These are phyloP conservation scores for Meleagris gallopavo DNA, from an alignment of 2,113 vertebrate species.

Conservation along the genomic window DNA sequence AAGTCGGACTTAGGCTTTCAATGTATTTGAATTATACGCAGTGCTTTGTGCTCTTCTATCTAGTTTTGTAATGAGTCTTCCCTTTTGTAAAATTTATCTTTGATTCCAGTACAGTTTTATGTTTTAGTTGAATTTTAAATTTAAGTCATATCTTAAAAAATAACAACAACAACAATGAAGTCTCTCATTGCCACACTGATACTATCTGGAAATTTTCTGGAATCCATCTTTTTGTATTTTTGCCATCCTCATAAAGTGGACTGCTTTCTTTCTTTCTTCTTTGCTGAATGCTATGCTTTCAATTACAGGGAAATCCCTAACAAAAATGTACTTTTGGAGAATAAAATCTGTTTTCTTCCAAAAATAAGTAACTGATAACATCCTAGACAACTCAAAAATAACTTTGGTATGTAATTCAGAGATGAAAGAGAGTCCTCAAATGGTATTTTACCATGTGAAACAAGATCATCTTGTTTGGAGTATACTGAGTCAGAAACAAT, in stretches of 20 bases:
- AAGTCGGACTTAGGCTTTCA: background rate
- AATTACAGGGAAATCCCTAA: background rate
- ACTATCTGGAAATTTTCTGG: background rate
- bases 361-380: background rate
- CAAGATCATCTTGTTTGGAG: background rate
- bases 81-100: background rate
- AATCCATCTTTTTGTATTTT: background rate
- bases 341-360: background rate
- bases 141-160: background rate
- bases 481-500: background rate
- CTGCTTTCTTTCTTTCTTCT: background rate
- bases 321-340: background rate
- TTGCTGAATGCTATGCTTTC: background rate
- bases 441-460: background rate
- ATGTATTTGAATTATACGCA: background rate
- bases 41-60: background rate
- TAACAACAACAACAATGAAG: background rate
- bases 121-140: background rate
- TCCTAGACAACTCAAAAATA: background rate
- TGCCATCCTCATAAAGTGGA: background rate
- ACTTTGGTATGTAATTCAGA: background rate
- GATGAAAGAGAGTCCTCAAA: background rate
- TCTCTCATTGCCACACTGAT: fast-evolving
- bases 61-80: background rate
- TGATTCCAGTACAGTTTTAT: background rate